Conservation (phyloP, 2,888 invertebrate species). For the Drosophila stalkeri region DNA sequence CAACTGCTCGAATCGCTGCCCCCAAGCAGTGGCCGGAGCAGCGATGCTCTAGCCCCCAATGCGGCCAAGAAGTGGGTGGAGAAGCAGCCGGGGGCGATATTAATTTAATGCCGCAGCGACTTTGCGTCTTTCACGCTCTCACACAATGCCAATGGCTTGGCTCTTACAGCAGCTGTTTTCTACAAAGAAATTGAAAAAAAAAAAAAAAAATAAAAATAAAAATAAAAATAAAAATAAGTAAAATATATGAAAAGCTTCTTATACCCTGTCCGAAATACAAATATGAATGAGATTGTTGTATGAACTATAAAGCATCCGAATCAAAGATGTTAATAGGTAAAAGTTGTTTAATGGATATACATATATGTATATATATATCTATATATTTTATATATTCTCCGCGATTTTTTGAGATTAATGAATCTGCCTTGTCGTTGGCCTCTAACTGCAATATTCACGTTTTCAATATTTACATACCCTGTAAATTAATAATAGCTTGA, state of each 20-base stretch:
- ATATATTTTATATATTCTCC: no score
- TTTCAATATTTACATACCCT: background rate
- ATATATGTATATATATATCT: background rate
- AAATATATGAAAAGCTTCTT: slow-evolving; percentile 3
- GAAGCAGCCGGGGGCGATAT: slow-evolving; percentile 18
- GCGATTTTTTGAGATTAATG: no score
- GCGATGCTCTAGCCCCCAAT: background rate
- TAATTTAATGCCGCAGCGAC: slow-evolving; percentile 45
- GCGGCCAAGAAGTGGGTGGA: slow-evolving; percentile 9
- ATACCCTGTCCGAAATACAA: background rate
- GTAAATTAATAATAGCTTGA: background rate
- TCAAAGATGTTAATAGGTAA: background rate
- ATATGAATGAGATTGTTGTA: background rate
- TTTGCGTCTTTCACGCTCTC: slow-evolving; percentile 66
- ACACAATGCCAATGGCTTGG: slow-evolving; percentile 28
- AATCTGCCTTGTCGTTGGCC: background rate
- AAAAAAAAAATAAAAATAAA: background rate
- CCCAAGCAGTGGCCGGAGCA: slow-evolving; percentile 15
- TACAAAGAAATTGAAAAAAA: background rate
- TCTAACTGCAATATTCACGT: background rate
- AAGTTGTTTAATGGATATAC: no score
- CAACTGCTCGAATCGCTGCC: slow-evolving; percentile 47
- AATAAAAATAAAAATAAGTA: no score
- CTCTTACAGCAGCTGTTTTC: slow-evolving; percentile 31
- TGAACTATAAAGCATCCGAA: background rate